These are phyloP conservation scores for Tyria jacobaeae DNA, from an alignment of 2,888 invertebrate species.

Conservation along the genomic window DNA sequence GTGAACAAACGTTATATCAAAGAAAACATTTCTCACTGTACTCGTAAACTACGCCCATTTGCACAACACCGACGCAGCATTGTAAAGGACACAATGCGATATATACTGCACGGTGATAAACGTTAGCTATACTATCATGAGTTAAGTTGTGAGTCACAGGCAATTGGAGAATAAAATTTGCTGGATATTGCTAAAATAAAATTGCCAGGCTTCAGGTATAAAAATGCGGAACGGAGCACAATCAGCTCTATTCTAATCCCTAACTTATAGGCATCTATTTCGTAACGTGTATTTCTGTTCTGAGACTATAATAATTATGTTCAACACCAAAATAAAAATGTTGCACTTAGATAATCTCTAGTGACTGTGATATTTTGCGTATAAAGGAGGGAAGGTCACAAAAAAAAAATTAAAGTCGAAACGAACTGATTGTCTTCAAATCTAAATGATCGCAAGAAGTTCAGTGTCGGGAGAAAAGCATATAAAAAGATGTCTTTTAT, in stretches of 20 bases:
- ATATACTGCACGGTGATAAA: constrained; percentile 35
- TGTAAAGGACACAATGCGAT: constrained; percentile 40
- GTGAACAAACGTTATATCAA: constrained; percentile 28
- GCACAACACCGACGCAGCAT: constrained; percentile 37
- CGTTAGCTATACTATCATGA: background rate
- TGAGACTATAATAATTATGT: background rate
- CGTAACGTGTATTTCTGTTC: background rate
- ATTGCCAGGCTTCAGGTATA: background rate
- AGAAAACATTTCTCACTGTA: constrained; percentile 37
- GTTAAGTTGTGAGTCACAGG: constrained; percentile 4
- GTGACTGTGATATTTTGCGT: too few relatives aligned
- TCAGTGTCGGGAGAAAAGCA: too few relatives aligned
- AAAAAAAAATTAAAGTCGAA: too few relatives aligned
- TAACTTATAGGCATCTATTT: background rate
- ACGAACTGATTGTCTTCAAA: too few relatives aligned
- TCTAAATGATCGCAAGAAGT: too few relatives aligned
- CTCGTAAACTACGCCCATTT: constrained; percentile 51
- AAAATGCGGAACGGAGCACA: background rate
- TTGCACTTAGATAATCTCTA: too few relatives aligned
- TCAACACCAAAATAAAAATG: background rate
- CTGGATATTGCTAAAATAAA: background rate
- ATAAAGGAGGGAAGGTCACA: too few relatives aligned
- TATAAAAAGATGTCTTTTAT: too few relatives aligned
- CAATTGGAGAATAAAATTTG: background rate
- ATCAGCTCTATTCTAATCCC: background rate